phyloP scores from a whole-genome alignment of 2,888 invertebrate genomes.

The Heliconius ismenius region DNA sequence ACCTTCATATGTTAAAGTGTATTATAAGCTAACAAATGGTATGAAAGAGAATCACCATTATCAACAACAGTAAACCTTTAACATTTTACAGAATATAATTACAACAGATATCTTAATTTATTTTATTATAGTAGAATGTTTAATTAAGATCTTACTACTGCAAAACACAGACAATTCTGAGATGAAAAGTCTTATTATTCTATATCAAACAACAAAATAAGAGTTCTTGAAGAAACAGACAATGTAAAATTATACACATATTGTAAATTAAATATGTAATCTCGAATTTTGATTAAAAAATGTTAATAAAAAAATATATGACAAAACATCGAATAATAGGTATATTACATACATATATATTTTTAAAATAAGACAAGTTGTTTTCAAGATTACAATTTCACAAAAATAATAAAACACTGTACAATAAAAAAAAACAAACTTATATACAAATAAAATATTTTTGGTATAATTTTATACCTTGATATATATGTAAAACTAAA shows the following conservation, averaged over 20 bases:
- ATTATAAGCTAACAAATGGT: not conserved
- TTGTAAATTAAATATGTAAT: not conserved
- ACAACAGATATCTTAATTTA: conserved; percentile 25
- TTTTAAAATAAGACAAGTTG: not conserved
- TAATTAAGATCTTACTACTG: conserved; percentile 17
- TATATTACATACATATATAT: conserved; percentile 1
- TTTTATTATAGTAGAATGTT: conserved; percentile 5
- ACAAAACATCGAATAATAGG: not conserved
- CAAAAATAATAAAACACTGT: conserved; percentile 41
- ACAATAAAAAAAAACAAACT: conserved; percentile 45
- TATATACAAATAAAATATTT: conserved; percentile 54
- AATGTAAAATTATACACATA: not conserved
- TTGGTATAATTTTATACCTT: conserved; percentile 50
- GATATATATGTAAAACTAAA: conserved; percentile 44
- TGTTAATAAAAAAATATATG: not conserved
- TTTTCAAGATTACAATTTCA: conserved; percentile 1
- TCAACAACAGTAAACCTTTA: conserved; percentile 19
- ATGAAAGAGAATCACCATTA: conserved; percentile 22
- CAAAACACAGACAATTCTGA: conserved; percentile 9
- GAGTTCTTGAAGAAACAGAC: conserved; percentile 3
- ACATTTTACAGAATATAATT: conserved; percentile 26
- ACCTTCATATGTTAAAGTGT: not conserved
- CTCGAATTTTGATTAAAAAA: not conserved
- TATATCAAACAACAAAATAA: conserved; percentile 2
- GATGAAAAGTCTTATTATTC: not conserved